A percentile compares a stretch with the other conserved stretches of the same genome.
These are phyloP conservation scores for Pilophorus perplexus DNA, from an alignment of 2,888 invertebrate genomes.

Conservation along the genomic window DNA sequence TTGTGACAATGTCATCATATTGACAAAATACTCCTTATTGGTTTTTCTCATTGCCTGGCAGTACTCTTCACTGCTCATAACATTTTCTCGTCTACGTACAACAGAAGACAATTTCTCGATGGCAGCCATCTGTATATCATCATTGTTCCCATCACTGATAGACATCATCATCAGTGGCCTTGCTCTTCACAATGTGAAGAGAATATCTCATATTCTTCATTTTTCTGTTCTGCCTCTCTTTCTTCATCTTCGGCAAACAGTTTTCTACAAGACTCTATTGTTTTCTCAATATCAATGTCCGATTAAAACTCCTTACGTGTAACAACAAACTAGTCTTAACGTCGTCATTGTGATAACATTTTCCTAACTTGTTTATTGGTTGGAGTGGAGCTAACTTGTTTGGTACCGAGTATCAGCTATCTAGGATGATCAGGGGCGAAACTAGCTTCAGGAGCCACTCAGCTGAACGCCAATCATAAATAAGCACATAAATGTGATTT, in stretches of 20 bases:
- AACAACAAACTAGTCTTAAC: background rate
- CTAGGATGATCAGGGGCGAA: no score
- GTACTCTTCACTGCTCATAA: constrained; percentile 1
- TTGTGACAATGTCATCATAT: no score
- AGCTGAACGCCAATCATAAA: no score
- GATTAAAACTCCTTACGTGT: background rate
- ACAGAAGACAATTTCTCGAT: background rate
- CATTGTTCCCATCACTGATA: constrained; percentile 3
- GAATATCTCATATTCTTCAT: no score
- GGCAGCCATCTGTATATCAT: background rate
- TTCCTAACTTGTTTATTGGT: no score
- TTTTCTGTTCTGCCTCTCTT: background rate
- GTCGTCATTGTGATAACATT: no score
- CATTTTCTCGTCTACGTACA: background rate
- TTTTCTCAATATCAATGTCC: constrained; percentile 3
- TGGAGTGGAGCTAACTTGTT: no score
- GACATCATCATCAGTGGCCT: background rate
- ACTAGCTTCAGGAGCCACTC: no score
- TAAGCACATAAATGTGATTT: no score
- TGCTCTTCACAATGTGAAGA: no score
- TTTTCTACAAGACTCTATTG: background rate
- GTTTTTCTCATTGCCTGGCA: background rate
- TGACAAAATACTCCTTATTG: background rate
- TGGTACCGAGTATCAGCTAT: no score
- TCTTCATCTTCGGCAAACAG: background rate